Conservation (phyloP, 2,113 vertebrate genomes). For the Papio anubis region DNA sequence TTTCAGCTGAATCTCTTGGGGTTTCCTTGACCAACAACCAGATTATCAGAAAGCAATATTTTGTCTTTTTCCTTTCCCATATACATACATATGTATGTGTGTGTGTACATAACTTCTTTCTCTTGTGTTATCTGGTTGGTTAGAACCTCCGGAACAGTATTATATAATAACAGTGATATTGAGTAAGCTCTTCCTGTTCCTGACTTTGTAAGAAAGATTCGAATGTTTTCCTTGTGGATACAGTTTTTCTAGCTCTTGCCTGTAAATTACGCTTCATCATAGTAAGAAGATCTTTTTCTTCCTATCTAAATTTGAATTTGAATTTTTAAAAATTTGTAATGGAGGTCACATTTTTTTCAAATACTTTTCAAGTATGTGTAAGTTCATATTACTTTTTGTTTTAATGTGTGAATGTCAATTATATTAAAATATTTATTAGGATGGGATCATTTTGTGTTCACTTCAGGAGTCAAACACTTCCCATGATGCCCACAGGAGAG, state of each 20-base stretch:
- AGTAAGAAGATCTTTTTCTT: neutral
- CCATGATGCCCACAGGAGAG: neutral
- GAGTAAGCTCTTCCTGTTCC: neutral
- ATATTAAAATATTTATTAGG: neutral
- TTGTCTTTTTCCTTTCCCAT: neutral
- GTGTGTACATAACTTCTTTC: neutral
- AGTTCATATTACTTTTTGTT: neutral
- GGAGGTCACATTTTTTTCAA: neutral
- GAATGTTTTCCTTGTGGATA: neutral
- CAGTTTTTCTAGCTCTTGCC: conserved; percentile 32
- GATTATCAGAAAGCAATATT: neutral
- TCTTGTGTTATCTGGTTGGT: neutral
- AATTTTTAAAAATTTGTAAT: conserved; percentile 37
- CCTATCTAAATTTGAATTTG: neutral
- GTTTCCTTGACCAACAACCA: conserved; percentile 2
- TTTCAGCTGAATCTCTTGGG: neutral
- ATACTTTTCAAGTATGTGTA: neutral
- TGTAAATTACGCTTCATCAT: neutral
- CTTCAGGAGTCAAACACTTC: neutral
- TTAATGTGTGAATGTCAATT: neutral
- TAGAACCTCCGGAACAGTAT: neutral
- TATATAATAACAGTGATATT: neutral
- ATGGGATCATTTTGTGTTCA: neutral
- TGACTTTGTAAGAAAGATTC: neutral
- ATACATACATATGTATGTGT: neutral